Evolutionary conservation across 1,140 invertebrate species (phyloP).

Genomic region (Drosophila novamexicana): DNA sequence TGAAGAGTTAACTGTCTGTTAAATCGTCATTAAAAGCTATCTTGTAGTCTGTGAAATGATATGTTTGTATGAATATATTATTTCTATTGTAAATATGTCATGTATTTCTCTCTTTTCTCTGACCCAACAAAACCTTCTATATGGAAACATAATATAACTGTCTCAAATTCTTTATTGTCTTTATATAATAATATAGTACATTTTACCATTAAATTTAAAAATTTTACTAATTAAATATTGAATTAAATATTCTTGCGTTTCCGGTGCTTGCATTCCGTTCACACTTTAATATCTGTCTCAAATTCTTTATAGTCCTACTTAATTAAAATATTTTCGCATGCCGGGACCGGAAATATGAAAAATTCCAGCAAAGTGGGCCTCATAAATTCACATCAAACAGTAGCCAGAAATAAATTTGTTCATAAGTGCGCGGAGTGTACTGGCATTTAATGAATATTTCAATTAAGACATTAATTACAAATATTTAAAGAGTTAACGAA

Average conservation of each 20-base stretch:
- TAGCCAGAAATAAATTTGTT: slow-evolving; percentile 54
- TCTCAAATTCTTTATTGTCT: too few species aligned
- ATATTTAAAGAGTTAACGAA: slow-evolving; percentile 24
- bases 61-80: too few species aligned
- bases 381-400: slow-evolving; percentile 42
- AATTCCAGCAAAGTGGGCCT: slow-evolving; percentile 34
- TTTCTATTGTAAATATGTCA: too few species aligned
- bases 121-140: too few species aligned
- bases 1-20: slow-evolving; percentile 2
- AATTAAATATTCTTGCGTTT: too few species aligned
- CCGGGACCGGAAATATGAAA: slow-evolving; percentile 29
- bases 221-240: too few species aligned
- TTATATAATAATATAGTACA: too few species aligned
- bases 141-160: too few species aligned
- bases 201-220: too few species aligned
- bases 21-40: background rate
- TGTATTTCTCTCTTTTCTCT: too few species aligned
- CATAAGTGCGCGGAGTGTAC: slow-evolving; percentile 22
- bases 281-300: background rate
- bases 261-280: too few species aligned
- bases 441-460: slow-evolving; percentile 43
- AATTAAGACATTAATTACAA: slow-evolving; percentile 71
- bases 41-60: too few species aligned
- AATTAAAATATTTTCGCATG: slow-evolving; percentile 33
- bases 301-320: slow-evolving; percentile 28